A percentile compares a stretch with the other conserved stretches of the same genome.
Evolutionary conservation across 2,888 invertebrate genomes (phyloP).

Genomic region (Agapostemon virescens): DNA sequence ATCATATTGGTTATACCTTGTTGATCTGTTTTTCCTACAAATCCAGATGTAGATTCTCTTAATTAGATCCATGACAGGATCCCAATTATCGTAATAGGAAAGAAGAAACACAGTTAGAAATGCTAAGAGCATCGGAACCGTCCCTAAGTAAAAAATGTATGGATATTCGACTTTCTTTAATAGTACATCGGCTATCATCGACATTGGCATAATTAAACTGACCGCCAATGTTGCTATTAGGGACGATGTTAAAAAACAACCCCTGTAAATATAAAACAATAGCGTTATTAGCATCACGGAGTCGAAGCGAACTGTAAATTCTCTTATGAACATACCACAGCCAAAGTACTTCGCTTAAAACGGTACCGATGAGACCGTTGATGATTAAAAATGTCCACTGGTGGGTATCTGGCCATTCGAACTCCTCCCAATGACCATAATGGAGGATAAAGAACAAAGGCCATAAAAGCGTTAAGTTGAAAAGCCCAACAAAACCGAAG

Average conservation of each 20-base stretch:
- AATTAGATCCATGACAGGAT: slow-evolving; percentile 86
- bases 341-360: slow-evolving; percentile 95
- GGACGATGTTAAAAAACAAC: slow-evolving; percentile 95
- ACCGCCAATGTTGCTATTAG: slow-evolving; percentile 93
- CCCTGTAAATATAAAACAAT: slow-evolving; percentile 84
- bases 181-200: slow-evolving; percentile 91
- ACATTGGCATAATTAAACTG: slow-evolving; percentile 93
- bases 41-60: slow-evolving; percentile 81
- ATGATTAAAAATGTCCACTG: slow-evolving; percentile 90
- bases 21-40: slow-evolving; percentile 81
- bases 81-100: slow-evolving; percentile 91
- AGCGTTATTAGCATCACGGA: background rate
- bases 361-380: slow-evolving; percentile 94
- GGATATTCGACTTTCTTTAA: slow-evolving; percentile 86
- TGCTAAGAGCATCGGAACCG: slow-evolving; percentile 88
- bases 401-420: slow-evolving; percentile 91
- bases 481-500: slow-evolving; percentile 97
- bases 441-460: slow-evolving; percentile 93
- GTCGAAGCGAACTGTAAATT: background rate
- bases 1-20: slow-evolving; percentile 78
- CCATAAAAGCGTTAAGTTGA: slow-evolving; percentile 93
- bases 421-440: slow-evolving; percentile 89
- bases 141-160: slow-evolving; percentile 88
- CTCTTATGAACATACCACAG: slow-evolving; percentile 85
- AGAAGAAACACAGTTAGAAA: slow-evolving; percentile 87